Evolutionary conservation across 2,797 vertebrate species (phyloP), one percentile per base, ranked within the genome.

Genomic region (Acanthopagrus latus): DNA sequence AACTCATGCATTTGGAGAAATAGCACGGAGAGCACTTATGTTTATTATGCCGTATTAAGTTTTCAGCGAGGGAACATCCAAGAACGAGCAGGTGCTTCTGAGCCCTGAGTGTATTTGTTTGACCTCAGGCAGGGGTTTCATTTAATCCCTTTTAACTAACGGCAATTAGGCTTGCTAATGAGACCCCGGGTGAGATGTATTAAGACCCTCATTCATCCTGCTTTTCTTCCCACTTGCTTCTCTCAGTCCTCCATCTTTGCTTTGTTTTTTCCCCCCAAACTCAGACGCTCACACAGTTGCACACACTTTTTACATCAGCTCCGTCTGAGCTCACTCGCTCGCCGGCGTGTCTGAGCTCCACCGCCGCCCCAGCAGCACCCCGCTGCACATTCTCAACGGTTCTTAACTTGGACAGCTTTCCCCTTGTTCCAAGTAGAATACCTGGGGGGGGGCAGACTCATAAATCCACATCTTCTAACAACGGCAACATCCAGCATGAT

Each of bases 1-100:
- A 70, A 79, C 72, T 83, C 76, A 65, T 71, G 71, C 81, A 56
- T 55, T 55, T 57, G 52, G 64, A 88, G 87, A 70, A 75, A 78
- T 25, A 73, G 71, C 84, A 77, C 21, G 69, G 71, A 77, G 81
- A 86, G 80, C 71, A 71, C 51, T 75, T 80, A 58, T 95, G 93
- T 95, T 95, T 95, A 94, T 94, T 95, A 91, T 93, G 80, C 77
- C 72, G 88, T 81, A 90, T 90, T 89, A 88, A 55, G 88, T 91
- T 89, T 81, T 80, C 33, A 83, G 76, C 82, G 60, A 38, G 23
- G 87, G 73, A 78, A 81, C 83, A 91, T 92, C 81, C 85, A 80
- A 88, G 85, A 83, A 57, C 7, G 46, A 91, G 82, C 92, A 95
- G 93, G 94, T 95, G 91, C 88, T 91, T 90, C 81, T 88, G 84